Conservation (phyloP, 2,797 vertebrate species). For the Pseudomugil gertrudae region DNA sequence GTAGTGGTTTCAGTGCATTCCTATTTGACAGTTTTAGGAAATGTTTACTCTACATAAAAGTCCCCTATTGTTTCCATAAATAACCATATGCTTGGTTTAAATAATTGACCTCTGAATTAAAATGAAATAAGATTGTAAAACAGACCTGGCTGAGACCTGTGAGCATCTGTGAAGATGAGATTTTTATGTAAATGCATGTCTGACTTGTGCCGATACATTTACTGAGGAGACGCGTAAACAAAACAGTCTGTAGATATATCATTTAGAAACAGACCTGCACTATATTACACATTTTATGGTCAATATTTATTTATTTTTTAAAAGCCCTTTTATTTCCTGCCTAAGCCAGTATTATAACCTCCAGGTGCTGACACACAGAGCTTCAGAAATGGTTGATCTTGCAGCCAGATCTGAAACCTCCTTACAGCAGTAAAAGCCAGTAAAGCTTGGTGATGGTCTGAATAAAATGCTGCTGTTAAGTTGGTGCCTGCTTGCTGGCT, state of each 20-base stretch:
- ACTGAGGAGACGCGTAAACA: no score
- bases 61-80: background rate
- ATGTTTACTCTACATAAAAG: no score
- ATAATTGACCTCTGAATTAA: no score
- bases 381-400: constrained; percentile 45
- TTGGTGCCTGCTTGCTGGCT: constrained; percentile 47
- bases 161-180: background rate
- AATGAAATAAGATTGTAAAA: background rate
- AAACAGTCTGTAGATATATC: no score
- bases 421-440: constrained; percentile 53
- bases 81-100: no score
- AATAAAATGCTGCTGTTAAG: constrained; percentile 65
- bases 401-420: constrained; percentile 52
- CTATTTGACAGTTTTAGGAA: no score
- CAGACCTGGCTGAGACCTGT: background rate
- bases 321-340: background rate
- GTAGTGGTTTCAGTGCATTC: no score
- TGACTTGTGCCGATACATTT: no score
- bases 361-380: constrained; percentile 18
- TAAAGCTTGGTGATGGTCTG: constrained; percentile 50
- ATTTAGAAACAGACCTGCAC: background rate
- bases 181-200: no score
- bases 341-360: background rate
- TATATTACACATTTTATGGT: background rate
- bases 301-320: background rate